Conservation (phyloP, 2,888 invertebrate genomes). For the Trissolcus japonicus region DNA sequence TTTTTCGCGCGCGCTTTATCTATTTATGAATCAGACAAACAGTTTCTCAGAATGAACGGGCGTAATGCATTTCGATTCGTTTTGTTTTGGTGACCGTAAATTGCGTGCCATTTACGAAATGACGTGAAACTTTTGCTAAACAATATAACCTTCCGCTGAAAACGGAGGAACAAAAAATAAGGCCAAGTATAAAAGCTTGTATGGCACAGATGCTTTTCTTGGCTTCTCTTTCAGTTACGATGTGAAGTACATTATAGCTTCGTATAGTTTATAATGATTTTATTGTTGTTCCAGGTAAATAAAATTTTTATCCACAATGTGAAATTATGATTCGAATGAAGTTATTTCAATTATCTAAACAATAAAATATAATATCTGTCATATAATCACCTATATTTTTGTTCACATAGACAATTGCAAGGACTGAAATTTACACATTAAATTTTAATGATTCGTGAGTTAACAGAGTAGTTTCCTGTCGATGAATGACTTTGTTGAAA, state of each 20-base stretch:
- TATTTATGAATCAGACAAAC: conserved; percentile 44
- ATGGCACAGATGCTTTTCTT: conserved; percentile 49
- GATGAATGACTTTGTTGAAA: no score
- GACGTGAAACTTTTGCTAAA: conserved; percentile 48
- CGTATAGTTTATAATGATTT: no score
- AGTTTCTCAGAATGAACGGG: conserved; percentile 32
- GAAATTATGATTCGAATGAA: no score
- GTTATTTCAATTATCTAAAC: no score
- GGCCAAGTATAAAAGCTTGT: conserved; percentile 51
- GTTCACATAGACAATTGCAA: no score
- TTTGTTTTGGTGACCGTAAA: conserved; percentile 44
- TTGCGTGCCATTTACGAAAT: conserved; percentile 41
- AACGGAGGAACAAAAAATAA: conserved; percentile 33
- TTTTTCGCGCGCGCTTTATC: conserved; percentile 10
- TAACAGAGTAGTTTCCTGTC: neutral
- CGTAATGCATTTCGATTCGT: conserved; percentile 45
- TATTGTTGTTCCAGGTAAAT: no score
- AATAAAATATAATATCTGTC: no score
- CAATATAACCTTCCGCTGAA: conserved; percentile 40
- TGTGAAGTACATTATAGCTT: no score
- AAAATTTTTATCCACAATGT: no score
- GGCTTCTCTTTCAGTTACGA: conserved; percentile 43
- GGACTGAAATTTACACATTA: no score
- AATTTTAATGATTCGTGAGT: neutral
- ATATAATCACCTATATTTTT: no score